Evolutionary conservation across 1,140 invertebrate genomes (phyloP), one percentile per base, ranked within the genome.

Genomic region (Dryas iulia): DNA sequence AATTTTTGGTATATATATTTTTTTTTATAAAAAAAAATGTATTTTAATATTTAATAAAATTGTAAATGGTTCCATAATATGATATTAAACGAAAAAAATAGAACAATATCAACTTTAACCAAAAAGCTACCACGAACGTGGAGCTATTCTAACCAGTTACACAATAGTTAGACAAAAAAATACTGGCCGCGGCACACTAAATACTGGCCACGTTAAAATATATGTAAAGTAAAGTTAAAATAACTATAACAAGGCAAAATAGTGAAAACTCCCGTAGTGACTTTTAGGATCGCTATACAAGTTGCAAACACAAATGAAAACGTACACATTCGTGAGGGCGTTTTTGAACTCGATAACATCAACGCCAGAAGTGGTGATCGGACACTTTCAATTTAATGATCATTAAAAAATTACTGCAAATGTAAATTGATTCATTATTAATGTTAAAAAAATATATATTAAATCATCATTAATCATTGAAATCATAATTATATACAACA

Each of bases 271-370:
- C 62, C 52, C 53, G 60, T 53, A 58, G 33, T 59, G 64, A 71
- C 69, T 66, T 59, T 72, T 66, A 72, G 64, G 59, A 66, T 62
- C 64, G 59, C 53, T 57, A 62, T 66, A 72, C 70, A 67, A 72
- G 52, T 66, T 72, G 70, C 54, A 67, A 71, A 66, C 65, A 69
- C 66, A 72, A 72, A 72, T 72, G 70, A 72, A 72, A 72, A 67
- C 60, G 62, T 67, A 72, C 64, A 64, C 35, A 63, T 39, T 39
- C 23, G 35, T 28, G 35, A 65, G 63, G 31, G 18, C 54, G 59
- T 25, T 25, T 24, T 21, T 52, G 54, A 63, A 59, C 54, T 26
- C 21, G 52, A 59, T 72, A 67, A 59, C 47, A 12, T 67, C 21
- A 10, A 28, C 33, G 18, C 28, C 59, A 47, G 30, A 69, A 69